These are phyloP conservation scores for Apodemia mormo DNA, from an alignment of 2,888 invertebrate genomes.

Conservation along the genomic window DNA sequence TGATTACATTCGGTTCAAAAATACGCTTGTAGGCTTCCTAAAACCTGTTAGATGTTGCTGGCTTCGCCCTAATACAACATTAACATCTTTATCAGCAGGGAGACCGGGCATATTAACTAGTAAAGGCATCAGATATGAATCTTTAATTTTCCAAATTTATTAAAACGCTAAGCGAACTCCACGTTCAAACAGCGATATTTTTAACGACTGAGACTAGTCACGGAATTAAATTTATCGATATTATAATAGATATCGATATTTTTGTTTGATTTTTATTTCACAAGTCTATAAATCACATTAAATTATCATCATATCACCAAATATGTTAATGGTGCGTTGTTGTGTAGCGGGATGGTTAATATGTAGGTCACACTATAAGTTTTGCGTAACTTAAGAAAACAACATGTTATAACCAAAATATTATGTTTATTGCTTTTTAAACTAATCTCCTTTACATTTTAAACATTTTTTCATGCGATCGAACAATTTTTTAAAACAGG, in stretches of 20 bases:
- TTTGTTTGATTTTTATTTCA: too few species aligned
- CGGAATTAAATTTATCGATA: slow-evolving; percentile 47
- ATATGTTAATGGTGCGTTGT: too few species aligned
- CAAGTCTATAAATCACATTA: too few species aligned
- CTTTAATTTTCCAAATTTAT: slow-evolving; percentile 81
- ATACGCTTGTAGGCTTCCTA: background rate
- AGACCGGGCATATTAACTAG: slow-evolving; percentile 59
- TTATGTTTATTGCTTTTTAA: too few species aligned
- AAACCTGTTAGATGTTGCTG: slow-evolving; percentile 31
- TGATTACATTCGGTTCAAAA: background rate
- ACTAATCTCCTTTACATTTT: too few species aligned
- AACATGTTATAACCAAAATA: too few species aligned
- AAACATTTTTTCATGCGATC: too few species aligned
- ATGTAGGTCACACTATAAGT: too few species aligned
- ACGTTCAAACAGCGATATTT: slow-evolving; percentile 80
- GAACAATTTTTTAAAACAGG: too few species aligned
- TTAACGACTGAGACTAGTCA: slow-evolving; percentile 71
- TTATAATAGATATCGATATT: background rate
- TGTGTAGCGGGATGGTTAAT: too few species aligned
- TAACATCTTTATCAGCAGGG: slow-evolving; percentile 46
- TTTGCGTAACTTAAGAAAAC: too few species aligned
- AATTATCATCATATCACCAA: too few species aligned
- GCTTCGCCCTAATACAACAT: slow-evolving; percentile 33
- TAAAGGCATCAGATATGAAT: slow-evolving; percentile 76
- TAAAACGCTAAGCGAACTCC: slow-evolving; percentile 79